Evolutionary conservation across 2,797 vertebrate genomes (phyloP), one percentile per base, ranked within the genome.

Genomic region (Intellagama lesueurii): DNA sequence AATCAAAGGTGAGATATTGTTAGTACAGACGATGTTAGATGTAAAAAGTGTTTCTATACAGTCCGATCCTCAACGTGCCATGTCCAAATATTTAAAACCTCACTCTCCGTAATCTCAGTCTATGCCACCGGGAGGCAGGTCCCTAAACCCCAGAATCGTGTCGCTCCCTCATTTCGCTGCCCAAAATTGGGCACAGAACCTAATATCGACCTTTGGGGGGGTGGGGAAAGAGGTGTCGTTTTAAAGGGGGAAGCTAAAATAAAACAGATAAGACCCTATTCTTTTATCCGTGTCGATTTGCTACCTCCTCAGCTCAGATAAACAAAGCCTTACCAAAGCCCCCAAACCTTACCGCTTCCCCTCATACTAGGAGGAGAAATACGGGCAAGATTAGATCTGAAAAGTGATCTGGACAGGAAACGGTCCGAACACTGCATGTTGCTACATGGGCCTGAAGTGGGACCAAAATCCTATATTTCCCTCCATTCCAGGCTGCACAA

Each of bases 371-470:
- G 7, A 86, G 64, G 7, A 24, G 30, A 52, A 4, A 80, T 52
- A 24, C 19, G 44, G 40, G 30, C 72, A 1, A 72, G 60, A 32
- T 35, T 49, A 22, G 19, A 12, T 64, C 19, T 1, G 60, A 64
- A 64, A 64, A 22, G 60, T 4, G 11, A 49, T 28, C 19, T 66
- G 28, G 47, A 7, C 7, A 35, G 30, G 30, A 77, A 17, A 28
- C 8, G 12, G 40, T 66, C 56, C 60, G 1, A 68, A 83, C 68
- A 9, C 5, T 56, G 40, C 40, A 35, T 77, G 30, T 68, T 28
- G 24, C n/a, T 88, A 66, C 35, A 77, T 56, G 47, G 60, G 87
- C 64, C 87, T 88, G 52, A 30, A 78, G 3, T 81, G 87, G 14
- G 40, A 49, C n/a, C 56, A 49, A 7, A 49, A 64, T 52, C 30